These are phyloP conservation scores for Hartigia nigra DNA, from an alignment of 2,888 invertebrate species.

Conservation along the genomic window DNA sequence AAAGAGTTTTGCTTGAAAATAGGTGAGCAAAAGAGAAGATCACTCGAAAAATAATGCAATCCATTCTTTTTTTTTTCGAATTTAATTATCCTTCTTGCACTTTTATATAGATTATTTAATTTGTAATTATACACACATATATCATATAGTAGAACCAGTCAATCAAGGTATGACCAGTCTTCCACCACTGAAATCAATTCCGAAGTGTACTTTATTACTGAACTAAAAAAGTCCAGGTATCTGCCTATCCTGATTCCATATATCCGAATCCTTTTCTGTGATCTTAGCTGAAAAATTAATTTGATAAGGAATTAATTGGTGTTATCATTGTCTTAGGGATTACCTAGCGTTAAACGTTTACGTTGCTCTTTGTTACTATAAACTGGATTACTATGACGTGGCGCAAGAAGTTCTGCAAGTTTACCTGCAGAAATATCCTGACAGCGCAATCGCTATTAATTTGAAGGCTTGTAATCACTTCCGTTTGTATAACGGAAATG, in stretches of 20 bases:
- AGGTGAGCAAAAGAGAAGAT: slow-evolving; percentile 70
- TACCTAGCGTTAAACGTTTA: slow-evolving; percentile 96
- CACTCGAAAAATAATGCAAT: background rate
- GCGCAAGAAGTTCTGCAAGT: slow-evolving; percentile 96
- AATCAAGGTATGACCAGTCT: background rate
- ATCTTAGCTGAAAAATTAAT: background rate
- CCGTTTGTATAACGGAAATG: slow-evolving; percentile 90
- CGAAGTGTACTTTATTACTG: slow-evolving; percentile 33
- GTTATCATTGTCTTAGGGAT: slow-evolving; percentile 71
- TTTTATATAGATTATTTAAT: background rate
- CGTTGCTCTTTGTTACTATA: slow-evolving; percentile 97
- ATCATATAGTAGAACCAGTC: background rate
- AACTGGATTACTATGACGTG: slow-evolving; percentile 97
- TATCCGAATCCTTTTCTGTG: background rate
- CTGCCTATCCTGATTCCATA: slow-evolving; percentile 7
- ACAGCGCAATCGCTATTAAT: slow-evolving; percentile 95
- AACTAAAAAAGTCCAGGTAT: slow-evolving; percentile 37
- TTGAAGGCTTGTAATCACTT: slow-evolving; percentile 89
- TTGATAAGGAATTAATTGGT: background rate
- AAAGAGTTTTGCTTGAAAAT: slow-evolving; percentile 89
- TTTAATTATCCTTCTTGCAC: background rate
- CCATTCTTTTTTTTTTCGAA: background rate
- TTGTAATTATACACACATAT: background rate
- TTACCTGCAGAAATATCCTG: slow-evolving; percentile 90
- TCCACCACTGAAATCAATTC: slow-evolving; percentile 10